phyloP scores from a whole-genome alignment of 2,113 vertebrate genomes.

The Ursus arctos region DNA sequence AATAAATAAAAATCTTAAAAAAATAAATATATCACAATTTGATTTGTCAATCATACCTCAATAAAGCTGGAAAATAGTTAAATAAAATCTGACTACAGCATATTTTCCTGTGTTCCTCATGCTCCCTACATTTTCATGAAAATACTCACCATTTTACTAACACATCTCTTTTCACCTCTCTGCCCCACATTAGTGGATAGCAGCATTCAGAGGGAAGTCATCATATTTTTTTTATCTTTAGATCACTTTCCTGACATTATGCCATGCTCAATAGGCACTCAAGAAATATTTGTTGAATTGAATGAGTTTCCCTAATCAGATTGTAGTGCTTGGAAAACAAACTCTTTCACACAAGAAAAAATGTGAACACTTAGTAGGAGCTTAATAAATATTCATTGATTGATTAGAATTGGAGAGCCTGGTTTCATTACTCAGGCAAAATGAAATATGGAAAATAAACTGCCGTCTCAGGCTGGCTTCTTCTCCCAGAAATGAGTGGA shows the following conservation, averaged over 20 bases:
- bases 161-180: neutral
- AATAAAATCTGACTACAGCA: neutral
- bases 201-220: neutral
- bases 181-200: neutral
- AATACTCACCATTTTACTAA: neutral
- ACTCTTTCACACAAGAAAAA: neutral
- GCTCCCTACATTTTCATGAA: neutral
- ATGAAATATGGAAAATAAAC: slow-evolving; percentile 55
- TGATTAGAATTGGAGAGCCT: neutral
- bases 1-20: neutral
- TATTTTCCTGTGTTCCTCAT: neutral
- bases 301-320: slow-evolving; percentile 40
- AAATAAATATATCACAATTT: neutral
- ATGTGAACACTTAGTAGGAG: slow-evolving; percentile 65
- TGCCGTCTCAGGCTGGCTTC: neutral
- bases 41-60: neutral
- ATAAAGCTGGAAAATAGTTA: neutral
- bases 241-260: neutral
- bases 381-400: slow-evolving; percentile 59
- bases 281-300: neutral
- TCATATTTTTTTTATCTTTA: neutral
- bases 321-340: neutral
- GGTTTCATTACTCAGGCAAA: slow-evolving; percentile 43
- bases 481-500: neutral
- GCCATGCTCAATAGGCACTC: neutral